Conservation (phyloP, 2,797 vertebrate genomes). For the Gymnothorax reevesii region DNA sequence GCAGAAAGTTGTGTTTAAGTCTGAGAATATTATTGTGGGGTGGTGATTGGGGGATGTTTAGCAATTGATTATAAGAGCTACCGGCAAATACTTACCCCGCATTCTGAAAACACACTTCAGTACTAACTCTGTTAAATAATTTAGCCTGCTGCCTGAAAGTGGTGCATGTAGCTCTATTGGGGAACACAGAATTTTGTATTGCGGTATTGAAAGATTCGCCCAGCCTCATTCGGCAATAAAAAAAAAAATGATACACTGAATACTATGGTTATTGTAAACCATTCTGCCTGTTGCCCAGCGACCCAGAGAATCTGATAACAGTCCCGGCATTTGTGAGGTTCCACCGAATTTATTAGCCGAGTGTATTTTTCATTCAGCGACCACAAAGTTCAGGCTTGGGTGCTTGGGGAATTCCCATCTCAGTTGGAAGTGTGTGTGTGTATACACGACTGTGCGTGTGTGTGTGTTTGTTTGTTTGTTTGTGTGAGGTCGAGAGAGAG, state of each 20-base stretch:
- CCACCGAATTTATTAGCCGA: background rate
- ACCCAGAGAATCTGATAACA: background rate
- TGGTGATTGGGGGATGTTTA: no score
- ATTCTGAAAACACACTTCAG: no score
- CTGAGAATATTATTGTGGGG: no score
- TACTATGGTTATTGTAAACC: background rate
- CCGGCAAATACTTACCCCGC: no score
- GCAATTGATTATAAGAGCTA: no score
- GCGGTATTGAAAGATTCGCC: background rate
- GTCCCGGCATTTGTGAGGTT: background rate
- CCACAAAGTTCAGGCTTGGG: background rate
- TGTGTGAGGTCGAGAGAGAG: background rate
- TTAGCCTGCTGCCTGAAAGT: background rate
- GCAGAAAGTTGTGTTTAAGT: no score
- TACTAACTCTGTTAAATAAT: background rate
- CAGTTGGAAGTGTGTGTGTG: background rate
- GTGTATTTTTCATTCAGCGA: background rate
- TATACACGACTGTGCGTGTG: no score
- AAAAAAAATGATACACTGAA: background rate
- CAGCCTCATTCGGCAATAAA: background rate
- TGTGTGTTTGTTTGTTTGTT: background rate
- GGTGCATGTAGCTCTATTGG: background rate
- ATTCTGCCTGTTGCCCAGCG: background rate
- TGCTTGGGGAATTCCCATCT: background rate
- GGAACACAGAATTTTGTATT: background rate